phyloP scores from a whole-genome alignment of 1,140 invertebrate genomes.

The Drosophila subpulchrella region DNA sequence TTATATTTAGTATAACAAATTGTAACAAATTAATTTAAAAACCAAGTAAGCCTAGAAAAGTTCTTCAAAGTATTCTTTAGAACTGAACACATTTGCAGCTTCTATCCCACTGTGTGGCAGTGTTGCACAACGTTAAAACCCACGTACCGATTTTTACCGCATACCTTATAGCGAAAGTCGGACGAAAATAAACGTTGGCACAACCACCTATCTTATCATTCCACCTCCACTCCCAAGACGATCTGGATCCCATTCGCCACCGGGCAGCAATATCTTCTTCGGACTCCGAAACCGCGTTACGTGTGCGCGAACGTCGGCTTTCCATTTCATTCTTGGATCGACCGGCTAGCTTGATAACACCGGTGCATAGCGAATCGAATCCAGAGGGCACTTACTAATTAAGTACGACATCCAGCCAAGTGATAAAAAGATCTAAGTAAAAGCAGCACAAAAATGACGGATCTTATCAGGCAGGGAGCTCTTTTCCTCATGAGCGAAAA shows the following conservation, averaged over 20 bases:
- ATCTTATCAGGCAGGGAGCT: constrained; percentile 72
- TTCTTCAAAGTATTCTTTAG: neutral
- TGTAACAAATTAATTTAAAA: no score
- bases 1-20: no score
- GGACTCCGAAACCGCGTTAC: constrained; percentile 38
- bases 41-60: no score
- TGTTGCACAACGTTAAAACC: constrained; percentile 9
- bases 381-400: constrained; percentile 29
- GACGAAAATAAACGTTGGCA: constrained; percentile 13
- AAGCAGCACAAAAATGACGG: constrained; percentile 50
- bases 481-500: constrained; percentile 84
- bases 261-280: constrained; percentile 28
- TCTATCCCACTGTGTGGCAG: constrained; percentile 8
- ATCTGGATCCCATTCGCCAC: constrained; percentile 19
- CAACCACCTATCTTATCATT: constrained; percentile 29
- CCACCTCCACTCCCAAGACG: constrained; percentile 20
- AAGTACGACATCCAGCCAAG: constrained; percentile 25
- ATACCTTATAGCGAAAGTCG: constrained; percentile 6
- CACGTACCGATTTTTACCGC: constrained; percentile 24
- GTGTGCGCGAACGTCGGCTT: constrained; percentile 50
- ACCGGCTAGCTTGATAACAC: constrained; percentile 55
- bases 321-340: constrained; percentile 57
- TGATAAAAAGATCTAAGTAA: constrained; percentile 42
- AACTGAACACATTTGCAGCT: neutral
- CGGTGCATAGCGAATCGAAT: constrained; percentile 14